A percentile compares a stretch with the other conserved stretches of the same genome.
Evolutionary conservation across 2,113 vertebrate species (phyloP).

Genomic region (Chaenogobius annularis): DNA sequence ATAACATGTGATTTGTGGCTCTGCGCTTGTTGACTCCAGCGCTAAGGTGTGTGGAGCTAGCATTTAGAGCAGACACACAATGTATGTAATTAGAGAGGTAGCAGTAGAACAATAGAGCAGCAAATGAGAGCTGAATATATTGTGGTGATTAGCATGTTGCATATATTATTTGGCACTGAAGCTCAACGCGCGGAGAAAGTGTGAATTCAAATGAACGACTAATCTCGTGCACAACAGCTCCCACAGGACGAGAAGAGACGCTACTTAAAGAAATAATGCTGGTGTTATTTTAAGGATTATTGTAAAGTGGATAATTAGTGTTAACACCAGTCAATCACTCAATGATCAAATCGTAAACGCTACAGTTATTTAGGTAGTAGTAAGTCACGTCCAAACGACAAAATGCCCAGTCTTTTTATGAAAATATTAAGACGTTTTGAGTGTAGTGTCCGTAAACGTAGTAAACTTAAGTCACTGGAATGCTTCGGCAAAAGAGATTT

Average conservation of each 20-base stretch:
- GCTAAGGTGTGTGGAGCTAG: constrained; percentile 39
- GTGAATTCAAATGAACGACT: constrained; percentile 20
- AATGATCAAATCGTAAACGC: background rate
- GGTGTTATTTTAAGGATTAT: background rate
- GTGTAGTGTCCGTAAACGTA: too few species aligned
- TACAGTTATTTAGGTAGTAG: background rate
- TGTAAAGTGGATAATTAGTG: background rate
- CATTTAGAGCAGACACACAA: constrained; percentile 31
- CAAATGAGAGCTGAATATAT: constrained; percentile 16
- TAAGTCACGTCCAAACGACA: background rate
- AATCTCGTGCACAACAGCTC: constrained; percentile 37
- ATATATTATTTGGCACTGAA: constrained; percentile 24
- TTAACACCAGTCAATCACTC: background rate
- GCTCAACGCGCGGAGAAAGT: constrained; percentile 29
- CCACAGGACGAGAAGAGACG: constrained; percentile 21
- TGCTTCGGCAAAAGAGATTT: too few species aligned
- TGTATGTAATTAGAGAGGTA: constrained; percentile 53
- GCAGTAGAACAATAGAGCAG: constrained; percentile 26
- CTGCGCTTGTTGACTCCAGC: constrained; percentile 28
- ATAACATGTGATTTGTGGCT: constrained; percentile 46
- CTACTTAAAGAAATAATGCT: constrained; percentile 1
- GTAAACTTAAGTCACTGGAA: too few species aligned
- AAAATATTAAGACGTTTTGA: too few species aligned
- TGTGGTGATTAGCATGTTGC: constrained; percentile 24
- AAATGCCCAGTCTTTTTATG: background rate